Evolutionary conservation across 2,797 vertebrate genomes (phyloP).

Genomic region (Furcifer pardalis): DNA sequence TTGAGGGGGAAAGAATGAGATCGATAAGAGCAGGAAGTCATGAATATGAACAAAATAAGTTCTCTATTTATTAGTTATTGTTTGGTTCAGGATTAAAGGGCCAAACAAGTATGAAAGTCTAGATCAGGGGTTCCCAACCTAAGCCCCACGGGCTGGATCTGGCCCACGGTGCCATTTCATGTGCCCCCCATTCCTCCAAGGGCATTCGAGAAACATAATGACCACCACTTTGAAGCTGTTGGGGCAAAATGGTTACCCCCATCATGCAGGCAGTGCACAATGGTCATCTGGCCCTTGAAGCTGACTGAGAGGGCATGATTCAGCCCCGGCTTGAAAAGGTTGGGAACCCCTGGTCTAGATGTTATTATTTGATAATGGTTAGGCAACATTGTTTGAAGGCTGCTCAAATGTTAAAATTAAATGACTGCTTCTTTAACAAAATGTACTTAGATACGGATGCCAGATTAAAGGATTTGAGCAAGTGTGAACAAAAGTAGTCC

Average conservation of each 20-base stretch:
- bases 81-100: background rate
- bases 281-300: too few species aligned
- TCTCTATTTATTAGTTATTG: background rate
- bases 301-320: too few species aligned
- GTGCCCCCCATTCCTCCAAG: too few species aligned
- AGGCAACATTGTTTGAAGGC: background rate
- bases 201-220: too few species aligned
- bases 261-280: too few species aligned
- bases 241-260: too few species aligned
- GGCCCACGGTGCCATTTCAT: too few species aligned
- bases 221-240: too few species aligned
- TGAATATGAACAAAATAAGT: background rate
- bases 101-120: background rate
- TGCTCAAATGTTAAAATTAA: background rate
- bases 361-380: background rate
- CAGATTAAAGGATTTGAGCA: background rate
- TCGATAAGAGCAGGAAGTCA: background rate
- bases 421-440: background rate
- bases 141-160: too few species aligned
- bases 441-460: background rate
- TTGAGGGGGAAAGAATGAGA: background rate
- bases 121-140: too few species aligned
- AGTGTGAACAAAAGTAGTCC: background rate
- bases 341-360: too few species aligned
- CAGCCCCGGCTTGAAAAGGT: too few species aligned